These are phyloP conservation scores for Acrossocheilus fasciatus DNA, from an alignment of 2,797 vertebrate genomes.

Conservation along the genomic window DNA sequence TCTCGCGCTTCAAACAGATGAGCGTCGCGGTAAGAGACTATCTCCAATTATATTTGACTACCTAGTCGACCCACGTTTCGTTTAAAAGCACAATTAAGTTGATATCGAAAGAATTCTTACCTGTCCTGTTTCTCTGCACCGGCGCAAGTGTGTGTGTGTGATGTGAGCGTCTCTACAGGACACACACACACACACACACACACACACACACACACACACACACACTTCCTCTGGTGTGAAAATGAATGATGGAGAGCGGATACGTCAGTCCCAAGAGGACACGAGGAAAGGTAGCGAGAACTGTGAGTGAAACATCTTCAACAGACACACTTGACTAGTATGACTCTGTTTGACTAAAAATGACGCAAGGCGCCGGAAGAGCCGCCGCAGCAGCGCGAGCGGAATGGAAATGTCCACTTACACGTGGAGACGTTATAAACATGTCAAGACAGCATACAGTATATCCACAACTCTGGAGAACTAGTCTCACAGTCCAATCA, in stretches of 20 bases:
- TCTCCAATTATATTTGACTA: background rate
- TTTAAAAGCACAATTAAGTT: background rate
- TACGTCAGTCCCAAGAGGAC: slow-evolving; percentile 14
- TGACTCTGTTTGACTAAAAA: background rate
- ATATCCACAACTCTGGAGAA: background rate
- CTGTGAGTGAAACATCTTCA: background rate
- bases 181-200: background rate
- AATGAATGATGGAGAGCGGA: slow-evolving; percentile 23
- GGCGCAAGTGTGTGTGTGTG: slow-evolving; percentile 35
- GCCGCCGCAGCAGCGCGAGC: background rate
- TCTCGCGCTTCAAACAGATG: background rate
- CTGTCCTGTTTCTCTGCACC: slow-evolving; percentile 41
- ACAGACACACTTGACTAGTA: slow-evolving; percentile 7
- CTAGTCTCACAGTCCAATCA: background rate
- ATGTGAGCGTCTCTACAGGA: no score
- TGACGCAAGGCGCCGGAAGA: slow-evolving; percentile 14
- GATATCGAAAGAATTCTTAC: slow-evolving; percentile 36
- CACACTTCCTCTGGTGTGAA: background rate
- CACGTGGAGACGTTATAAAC: background rate
- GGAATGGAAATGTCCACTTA: slow-evolving; percentile 9
- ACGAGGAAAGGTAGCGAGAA: background rate
- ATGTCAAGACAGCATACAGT: background rate
- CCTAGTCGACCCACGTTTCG: background rate
- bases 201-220: background rate
- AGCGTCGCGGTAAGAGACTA: background rate